A percentile compares a stretch with the other conserved stretches of the same genome.
These are phyloP conservation scores for Carettochelys insculpta DNA, from an alignment of 2,113 vertebrate genomes.

Conservation along the genomic window DNA sequence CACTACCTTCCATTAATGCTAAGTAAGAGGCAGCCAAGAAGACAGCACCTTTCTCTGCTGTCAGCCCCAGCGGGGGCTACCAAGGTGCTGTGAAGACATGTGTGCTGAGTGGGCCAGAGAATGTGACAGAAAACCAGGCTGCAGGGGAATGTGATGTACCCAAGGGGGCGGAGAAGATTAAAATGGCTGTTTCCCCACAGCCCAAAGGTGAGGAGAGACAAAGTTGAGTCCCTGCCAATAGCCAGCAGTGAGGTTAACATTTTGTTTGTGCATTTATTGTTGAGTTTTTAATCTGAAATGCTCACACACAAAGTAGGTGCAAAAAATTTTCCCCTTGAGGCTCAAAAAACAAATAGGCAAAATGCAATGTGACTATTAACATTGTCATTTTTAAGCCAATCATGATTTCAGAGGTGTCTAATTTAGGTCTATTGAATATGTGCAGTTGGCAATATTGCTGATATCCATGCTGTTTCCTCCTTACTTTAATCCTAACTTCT, in stretches of 20 bases:
- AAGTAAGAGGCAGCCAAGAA: background rate
- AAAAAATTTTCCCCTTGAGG: background rate
- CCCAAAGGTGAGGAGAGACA: background rate
- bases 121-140: background rate
- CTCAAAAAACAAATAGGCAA: background rate
- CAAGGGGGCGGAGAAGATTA: background rate
- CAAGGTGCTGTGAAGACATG: background rate
- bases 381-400: background rate
- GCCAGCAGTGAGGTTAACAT: background rate
- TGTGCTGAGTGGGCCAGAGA: background rate
- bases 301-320: accelerated
- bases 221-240: background rate
- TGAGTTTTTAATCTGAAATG: background rate
- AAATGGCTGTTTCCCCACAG: background rate
- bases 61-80: background rate
- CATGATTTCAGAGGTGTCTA: background rate
- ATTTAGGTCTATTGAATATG: background rate
- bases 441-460: background rate
- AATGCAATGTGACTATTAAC: background rate
- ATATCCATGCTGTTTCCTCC: background rate
- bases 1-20: background rate
- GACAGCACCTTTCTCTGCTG: background rate
- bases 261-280: background rate
- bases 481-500: background rate
- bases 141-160: background rate